Conservation (phyloP, 2,797 vertebrate species). For the Chrysocyon brachyurus region DNA sequence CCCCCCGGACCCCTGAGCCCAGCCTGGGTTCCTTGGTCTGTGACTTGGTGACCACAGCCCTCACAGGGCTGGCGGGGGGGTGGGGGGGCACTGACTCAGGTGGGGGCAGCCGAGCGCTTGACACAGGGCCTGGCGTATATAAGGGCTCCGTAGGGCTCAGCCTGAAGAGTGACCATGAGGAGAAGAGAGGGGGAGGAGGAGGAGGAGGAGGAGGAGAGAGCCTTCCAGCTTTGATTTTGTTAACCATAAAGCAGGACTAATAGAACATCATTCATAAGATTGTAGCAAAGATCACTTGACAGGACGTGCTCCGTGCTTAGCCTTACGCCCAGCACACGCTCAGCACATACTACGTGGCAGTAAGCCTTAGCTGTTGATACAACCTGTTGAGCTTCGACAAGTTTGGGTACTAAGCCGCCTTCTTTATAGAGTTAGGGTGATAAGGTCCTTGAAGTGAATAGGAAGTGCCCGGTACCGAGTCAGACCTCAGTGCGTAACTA, state of each 20-base stretch:
- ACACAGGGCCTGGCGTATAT: accelerated
- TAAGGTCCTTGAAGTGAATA: background rate
- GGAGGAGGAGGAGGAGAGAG: background rate
- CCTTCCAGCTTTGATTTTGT: background rate
- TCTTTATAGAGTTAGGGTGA: accelerated
- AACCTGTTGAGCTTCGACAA: background rate
- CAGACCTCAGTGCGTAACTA: accelerated
- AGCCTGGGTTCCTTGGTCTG: background rate
- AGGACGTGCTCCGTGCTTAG: no score
- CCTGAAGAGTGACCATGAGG: background rate
- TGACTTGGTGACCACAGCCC: background rate
- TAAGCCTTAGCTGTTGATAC: background rate
- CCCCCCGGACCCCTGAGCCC: background rate
- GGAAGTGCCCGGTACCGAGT: background rate
- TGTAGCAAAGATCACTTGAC: accelerated
- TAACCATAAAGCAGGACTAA: background rate
- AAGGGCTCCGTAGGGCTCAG: background rate
- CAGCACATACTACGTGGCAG: background rate
- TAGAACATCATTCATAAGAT: background rate
- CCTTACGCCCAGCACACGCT: accelerated
- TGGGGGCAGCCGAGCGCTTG: background rate
- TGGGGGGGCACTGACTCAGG: background rate
- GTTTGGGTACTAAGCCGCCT: no score
- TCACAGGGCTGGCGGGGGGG: background rate
- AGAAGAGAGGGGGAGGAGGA: background rate